Base-by-base conservation (phyloP, 2,797 vertebrate species). In the Danio choprae region DNA sequence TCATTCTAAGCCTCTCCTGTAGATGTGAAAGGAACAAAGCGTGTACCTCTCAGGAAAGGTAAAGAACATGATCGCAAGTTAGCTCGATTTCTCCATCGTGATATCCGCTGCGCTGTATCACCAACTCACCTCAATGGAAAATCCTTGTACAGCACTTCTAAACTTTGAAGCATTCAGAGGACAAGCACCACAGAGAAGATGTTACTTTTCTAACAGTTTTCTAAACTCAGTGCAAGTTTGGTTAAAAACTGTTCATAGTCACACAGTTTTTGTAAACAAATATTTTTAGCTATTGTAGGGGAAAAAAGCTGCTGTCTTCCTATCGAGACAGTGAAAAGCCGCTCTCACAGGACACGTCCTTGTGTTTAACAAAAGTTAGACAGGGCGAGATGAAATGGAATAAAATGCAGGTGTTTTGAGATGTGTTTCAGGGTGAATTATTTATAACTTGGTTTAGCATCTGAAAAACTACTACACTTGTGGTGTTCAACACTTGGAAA, bases 21-120 rank as follows among this genome's bases (percentile, higher is more conserved):
- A 70, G 64, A 70, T 78, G 76, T 70, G 29, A 70, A 51, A 40
- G 44, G 65, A 79, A 70, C 67, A 79, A 77, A 58, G 63, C 58
- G 55, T 62, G 64, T 51, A 51, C 36, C 65, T 59, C 41, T 68
- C 75, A 48, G 22, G 41, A 68, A 68, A 68, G 58, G 53, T 68
- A 77, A 77, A 77, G 74, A 77, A 67, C 22, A 68, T 15, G 63
- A 77, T 68, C 36, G 41, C 46, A 46, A 77, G 75, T 77, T 53
- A 58, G 63, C 22, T 44, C 58, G 51, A 68, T 68, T 67, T 48
- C 58, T 46, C 41, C 11, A 44, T 46, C n/a, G 15, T 77, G 74
- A 46, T 16, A 58, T 58, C 70, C 1, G 20, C 70, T 72, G 40
- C 20, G 62, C 44, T 29, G 29, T 67, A 65, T 48, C 60, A 46